A percentile compares a stretch with the other conserved stretches of the same genome.
phyloP scores from a whole-genome alignment of 1,140 invertebrate genomes.

The Wasmannia auropunctata region DNA sequence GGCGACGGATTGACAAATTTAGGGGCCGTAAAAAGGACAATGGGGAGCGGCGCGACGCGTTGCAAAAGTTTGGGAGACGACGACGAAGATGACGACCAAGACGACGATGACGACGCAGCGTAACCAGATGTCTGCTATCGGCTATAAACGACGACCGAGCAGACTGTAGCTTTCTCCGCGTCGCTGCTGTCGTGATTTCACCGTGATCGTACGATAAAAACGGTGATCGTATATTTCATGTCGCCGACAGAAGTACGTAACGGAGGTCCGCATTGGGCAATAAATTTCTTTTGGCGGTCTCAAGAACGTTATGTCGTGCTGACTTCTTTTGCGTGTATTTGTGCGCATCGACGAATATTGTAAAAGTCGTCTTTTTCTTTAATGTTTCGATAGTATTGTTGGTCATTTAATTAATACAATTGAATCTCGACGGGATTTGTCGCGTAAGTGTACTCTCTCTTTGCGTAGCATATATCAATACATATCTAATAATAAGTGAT shows the following conservation, averaged over 20 bases:
- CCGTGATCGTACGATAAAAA: conserved; percentile 69
- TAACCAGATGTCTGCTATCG: conserved; percentile 66
- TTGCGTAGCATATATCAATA: too few species aligned
- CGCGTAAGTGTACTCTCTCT: background rate
- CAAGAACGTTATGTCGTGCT: background rate
- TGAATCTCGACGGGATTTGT: background rate
- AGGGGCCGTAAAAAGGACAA: conserved; percentile 68
- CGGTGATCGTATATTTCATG: conserved; percentile 69
- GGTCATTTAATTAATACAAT: background rate
- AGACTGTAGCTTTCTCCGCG: conserved; percentile 70
- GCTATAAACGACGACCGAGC: conserved; percentile 63
- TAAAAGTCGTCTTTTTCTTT: background rate
- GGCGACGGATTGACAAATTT: conserved; percentile 64
- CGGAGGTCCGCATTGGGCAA: conserved; percentile 9
- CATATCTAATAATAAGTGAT: conserved; percentile 34
- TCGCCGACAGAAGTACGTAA: conserved; percentile 53
- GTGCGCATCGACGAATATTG: background rate
- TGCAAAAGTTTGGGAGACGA: conserved; percentile 58
- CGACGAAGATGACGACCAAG: conserved; percentile 1
- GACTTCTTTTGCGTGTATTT: background rate
- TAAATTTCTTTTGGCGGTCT: conserved; percentile 48
- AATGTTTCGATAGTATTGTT: background rate
- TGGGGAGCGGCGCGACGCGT: conserved; percentile 19
- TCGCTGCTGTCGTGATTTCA: conserved; percentile 68
- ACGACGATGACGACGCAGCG: background rate